Evolutionary conservation across 2,113 vertebrate species (phyloP), one percentile per base, ranked within the genome.

Genomic region (Cheirogaleus medius): DNA sequence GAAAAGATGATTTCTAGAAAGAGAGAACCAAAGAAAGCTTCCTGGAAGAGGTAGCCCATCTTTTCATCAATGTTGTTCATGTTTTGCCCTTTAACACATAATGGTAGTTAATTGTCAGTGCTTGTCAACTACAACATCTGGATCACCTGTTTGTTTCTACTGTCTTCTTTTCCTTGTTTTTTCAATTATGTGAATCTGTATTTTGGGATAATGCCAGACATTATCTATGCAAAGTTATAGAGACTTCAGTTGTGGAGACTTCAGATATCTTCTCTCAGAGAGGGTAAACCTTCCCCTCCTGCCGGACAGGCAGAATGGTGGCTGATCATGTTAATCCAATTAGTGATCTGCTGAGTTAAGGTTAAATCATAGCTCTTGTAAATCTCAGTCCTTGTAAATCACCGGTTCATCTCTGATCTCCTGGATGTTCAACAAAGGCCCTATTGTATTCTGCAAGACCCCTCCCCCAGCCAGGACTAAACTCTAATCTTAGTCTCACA

Each of bases 341-440:
- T 64, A 82, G 47, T 44, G 52, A 87, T 74, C 74, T 69, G 86
- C 49, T 83, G 66, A 89, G 80, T 86, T 78, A 84, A 64, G 23
- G 23, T 32, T 92, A 42, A 94, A 56, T 52, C 73, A 74, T 6
- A 81, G 47, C 47, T 95, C 47, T 56, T 13, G 7, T 68, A 74
- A 91, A 13, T 94, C 49, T 95, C 69, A n/a, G 15, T 78, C 44
- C 90, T 68, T 56, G n/a, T n/a, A n/a, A n/a, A n/a, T n/a, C 47
- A 21, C 20, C 27, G 49, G 37, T 56, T 93, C 29, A 69, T 88
- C 71, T 95, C 64, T 87, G 82, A 76, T 27, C 47, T 63, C 60
- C 47, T 85, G 42, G 39, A 37, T 54, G 91, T 93, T 69, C 77
- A 85, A 91, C 63, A 90, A 54, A 97, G 90, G 49, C 10, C 13